Evolutionary conservation across 2,888 invertebrate species (phyloP).

Genomic region (Iphiclides podalirius): DNA sequence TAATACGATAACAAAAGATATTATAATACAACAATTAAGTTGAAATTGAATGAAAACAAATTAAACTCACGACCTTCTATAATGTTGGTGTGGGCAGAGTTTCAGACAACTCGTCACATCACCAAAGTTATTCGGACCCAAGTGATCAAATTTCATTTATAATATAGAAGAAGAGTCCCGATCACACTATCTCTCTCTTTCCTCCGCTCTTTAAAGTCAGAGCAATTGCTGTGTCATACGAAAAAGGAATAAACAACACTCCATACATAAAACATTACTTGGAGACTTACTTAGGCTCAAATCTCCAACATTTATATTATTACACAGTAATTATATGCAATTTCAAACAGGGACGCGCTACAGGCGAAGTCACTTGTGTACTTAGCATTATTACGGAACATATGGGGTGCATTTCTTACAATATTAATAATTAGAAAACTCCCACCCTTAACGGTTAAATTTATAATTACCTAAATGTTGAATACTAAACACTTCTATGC

Average conservation of each 20-base stretch:
- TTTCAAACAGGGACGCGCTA: conserved; percentile 12
- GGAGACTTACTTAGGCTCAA: not conserved
- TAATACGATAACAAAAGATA: too few relatives aligned
- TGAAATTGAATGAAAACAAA: too few relatives aligned
- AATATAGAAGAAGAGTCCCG: not conserved
- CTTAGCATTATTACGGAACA: conserved; percentile 43
- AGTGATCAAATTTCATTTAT: not conserved
- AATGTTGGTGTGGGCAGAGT: too few relatives aligned
- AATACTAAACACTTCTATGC: conserved; percentile 39
- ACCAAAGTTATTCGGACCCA: not conserved
- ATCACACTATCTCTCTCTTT: not conserved
- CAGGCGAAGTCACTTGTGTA: conserved; percentile 33
- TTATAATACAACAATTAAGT: too few relatives aligned
- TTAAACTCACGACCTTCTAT: too few relatives aligned
- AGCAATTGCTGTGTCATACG: not conserved
- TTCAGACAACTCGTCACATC: too few relatives aligned
- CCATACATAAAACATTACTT: too few relatives aligned
- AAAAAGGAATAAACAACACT: not conserved
- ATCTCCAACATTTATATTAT: conserved; percentile 15
- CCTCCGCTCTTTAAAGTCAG: not conserved
- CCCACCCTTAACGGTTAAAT: conserved; percentile 48
- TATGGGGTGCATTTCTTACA: conserved; percentile 38
- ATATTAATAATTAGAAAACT: conserved; percentile 38
- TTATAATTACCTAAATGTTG: conserved; percentile 43
- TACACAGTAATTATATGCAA: conserved; percentile 6